These are phyloP conservation scores for Nibea coibor DNA, from an alignment of 2,113 vertebrate species.

Conservation along the genomic window DNA sequence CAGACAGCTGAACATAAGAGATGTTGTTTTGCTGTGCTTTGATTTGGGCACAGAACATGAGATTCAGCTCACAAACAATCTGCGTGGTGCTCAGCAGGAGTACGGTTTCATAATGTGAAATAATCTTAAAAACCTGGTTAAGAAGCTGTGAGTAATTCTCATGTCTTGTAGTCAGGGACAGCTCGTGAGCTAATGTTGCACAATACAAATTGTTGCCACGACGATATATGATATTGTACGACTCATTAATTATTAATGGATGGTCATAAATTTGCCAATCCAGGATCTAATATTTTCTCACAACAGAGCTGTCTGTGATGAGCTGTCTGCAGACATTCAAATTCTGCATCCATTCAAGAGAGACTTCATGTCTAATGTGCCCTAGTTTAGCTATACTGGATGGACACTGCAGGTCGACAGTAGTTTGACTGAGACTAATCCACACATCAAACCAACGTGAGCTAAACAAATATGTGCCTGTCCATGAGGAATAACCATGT, in stretches of 20 bases:
- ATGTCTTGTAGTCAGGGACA: not conserved
- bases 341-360: not conserved
- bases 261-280: not conserved
- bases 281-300: not conserved
- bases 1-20: not conserved
- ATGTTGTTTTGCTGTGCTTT: not conserved
- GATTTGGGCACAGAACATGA: not conserved
- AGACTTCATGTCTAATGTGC: not conserved
- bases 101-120: not conserved
- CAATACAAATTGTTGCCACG: not conserved
- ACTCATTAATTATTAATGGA: not conserved
- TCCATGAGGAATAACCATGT: not conserved
- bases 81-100: not conserved
- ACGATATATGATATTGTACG: not conserved
- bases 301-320: not conserved
- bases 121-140: not conserved
- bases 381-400: not conserved
- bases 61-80: conserved; percentile 2
- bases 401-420: not conserved
- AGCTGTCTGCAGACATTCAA: not conserved
- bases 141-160: not conserved
- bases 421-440: not conserved
- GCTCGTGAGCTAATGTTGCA: not conserved
- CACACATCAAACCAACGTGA: not conserved
- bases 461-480: conserved; percentile 21